phyloP scores from a whole-genome alignment of 1,140 invertebrate genomes.

The Holotrichia oblita region DNA sequence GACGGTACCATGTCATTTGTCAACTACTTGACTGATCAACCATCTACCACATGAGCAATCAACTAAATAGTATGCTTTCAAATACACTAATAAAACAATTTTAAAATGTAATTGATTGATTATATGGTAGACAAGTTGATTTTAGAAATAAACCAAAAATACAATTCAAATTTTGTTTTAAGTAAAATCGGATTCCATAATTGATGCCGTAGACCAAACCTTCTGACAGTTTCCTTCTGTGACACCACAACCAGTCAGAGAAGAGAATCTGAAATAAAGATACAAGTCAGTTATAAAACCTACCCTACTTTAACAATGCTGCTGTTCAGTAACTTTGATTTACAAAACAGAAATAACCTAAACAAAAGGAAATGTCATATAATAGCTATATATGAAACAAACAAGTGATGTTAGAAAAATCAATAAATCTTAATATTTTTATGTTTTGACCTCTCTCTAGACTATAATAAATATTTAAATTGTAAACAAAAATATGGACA shows the following conservation, averaged over 20 bases:
- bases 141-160: conserved; percentile 36
- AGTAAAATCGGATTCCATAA: conserved; percentile 52
- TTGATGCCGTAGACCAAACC: conserved; percentile 56
- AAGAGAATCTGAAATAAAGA: conserved; percentile 50
- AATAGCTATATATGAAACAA: too few species aligned
- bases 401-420: too few species aligned
- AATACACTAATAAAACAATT: conserved; percentile 32
- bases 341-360: too few species aligned
- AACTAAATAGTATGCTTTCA: conserved; percentile 12
- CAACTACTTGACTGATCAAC: conserved; percentile 40
- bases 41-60: conserved; percentile 26
- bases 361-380: too few species aligned
- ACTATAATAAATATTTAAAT: too few species aligned
- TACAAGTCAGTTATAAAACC: too few species aligned
- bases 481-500: too few species aligned
- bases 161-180: conserved; percentile 44
- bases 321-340: too few species aligned
- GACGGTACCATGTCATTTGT: conserved; percentile 52
- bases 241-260: conserved; percentile 50
- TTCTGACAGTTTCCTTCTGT: conserved; percentile 50
- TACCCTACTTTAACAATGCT: too few species aligned
- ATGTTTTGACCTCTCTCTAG: too few species aligned
- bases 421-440: too few species aligned
- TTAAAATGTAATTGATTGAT: conserved; percentile 39
- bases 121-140: conserved; percentile 37